Evolutionary conservation across 2,113 vertebrate genomes (phyloP), one percentile per base, ranked within the genome.

Genomic region (Cromileptes altivelis): DNA sequence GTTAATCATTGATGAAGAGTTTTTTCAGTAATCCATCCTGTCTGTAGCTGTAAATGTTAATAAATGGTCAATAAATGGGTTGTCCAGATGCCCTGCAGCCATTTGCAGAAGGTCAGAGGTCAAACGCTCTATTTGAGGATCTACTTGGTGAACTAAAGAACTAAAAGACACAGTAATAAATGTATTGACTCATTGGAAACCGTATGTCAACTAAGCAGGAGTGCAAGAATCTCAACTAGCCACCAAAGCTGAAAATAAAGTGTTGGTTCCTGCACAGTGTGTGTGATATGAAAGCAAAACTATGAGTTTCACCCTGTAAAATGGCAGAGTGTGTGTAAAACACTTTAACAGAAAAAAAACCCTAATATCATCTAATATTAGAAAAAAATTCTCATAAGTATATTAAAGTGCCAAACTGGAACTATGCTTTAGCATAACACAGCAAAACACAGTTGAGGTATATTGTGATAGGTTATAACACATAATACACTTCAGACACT

Each of bases 61-160:
- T 9, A 4, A 7, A 11, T 17, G 3, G 9, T 19, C 12, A 50
- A 30, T 50, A 5, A 27, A 49, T 27, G 8, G 17, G 21, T 42
- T 42, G n/a, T 57, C 6, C 49, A n/a, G 47, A 17, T 33, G 47
- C 47, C 12, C 11, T 21, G 47, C 17, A 7, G 25, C 11, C 25
- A 12, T 70, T 70, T 55, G 17, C 8, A 57, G 2, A 57, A 56
- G 33, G 69, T 71, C 55, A 27, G 40, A 58, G 70, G 23, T 73
- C 40, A 73, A 61, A 15, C 49, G 18, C 7, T 33, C 3, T 23
- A 73, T 5, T 49, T 2, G 23, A 49, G 10, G 12, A 17, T 30
- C 11, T 14, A 14, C 42, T 18, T 18, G 21, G 6, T 45, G 23
- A 49, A 49, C 2, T 18, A 30, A 68, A 30, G 25, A 68, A 17